phyloP scores from a whole-genome alignment of 2,797 vertebrate genomes.

The Thripadectes ignobilis region DNA sequence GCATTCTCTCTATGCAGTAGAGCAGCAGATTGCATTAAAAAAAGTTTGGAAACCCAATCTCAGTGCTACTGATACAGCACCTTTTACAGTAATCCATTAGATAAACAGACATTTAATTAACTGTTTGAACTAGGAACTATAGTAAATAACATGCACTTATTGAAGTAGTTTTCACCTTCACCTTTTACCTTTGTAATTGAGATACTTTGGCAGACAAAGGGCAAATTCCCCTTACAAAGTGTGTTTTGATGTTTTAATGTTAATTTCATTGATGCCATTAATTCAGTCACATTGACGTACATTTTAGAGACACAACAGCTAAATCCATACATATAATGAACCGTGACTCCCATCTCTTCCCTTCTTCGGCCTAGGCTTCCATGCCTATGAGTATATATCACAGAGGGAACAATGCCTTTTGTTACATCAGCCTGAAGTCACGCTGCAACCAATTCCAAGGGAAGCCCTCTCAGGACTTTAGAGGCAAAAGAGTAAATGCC shows the following conservation, averaged over 20 bases:
- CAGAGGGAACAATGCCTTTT: not conserved
- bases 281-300: no score
- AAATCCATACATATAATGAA: not conserved
- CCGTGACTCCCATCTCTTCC: not conserved
- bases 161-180: not conserved
- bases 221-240: not conserved
- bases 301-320: not conserved
- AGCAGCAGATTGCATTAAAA: not conserved
- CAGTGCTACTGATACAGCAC: not conserved
- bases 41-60: not conserved
- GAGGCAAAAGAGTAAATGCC: not conserved
- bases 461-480: not conserved
- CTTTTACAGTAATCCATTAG: not conserved
- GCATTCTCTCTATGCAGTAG: not conserved
- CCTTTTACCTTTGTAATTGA: not conserved
- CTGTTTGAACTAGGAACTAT: not conserved
- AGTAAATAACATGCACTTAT: not conserved
- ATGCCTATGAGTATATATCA: not conserved
- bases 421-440: not conserved
- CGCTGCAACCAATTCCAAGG: not conserved
- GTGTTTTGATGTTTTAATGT: not conserved
- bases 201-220: not conserved
- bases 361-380: not conserved
- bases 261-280: not conserved
- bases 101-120: not conserved